These are phyloP conservation scores for Chiloscyllium punctatum DNA, from an alignment of 2,797 vertebrate species.

Conservation along the genomic window DNA sequence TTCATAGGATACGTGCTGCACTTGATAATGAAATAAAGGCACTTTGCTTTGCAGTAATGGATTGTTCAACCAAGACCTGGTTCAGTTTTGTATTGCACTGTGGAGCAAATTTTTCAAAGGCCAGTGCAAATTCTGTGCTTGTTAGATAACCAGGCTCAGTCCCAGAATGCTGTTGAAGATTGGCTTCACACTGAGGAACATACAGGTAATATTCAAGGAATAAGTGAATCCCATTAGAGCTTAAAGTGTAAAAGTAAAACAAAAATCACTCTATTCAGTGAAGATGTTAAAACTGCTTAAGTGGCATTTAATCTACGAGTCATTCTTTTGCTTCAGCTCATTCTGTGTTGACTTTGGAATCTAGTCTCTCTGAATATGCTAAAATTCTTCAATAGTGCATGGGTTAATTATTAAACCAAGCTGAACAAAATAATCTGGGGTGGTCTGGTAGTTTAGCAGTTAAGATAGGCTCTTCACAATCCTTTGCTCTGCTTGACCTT, in stretches of 20 bases:
- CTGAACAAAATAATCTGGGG: slow-evolving; percentile 29
- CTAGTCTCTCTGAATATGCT: not conserved
- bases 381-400: slow-evolving; percentile 33
- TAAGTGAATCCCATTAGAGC: slow-evolving; percentile 21
- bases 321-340: slow-evolving; percentile 20
- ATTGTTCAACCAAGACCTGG: slow-evolving; percentile 31
- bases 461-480: slow-evolving; percentile 26
- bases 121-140: slow-evolving; percentile 32
- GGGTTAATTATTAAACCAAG: slow-evolving; percentile 33
- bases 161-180: slow-evolving; percentile 13
- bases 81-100: slow-evolving; percentile 10
- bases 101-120: slow-evolving; percentile 28
- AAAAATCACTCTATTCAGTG: slow-evolving; percentile 28
- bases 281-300: slow-evolving; percentile 26
- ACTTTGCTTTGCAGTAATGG: slow-evolving; percentile 11
- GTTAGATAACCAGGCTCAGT: slow-evolving; percentile 36
- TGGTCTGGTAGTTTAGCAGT: not conserved
- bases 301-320: slow-evolving; percentile 6
- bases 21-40: slow-evolving; percentile 13
- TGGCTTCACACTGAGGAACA: slow-evolving; percentile 30
- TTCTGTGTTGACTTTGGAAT: slow-evolving; percentile 20
- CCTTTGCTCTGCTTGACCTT: slow-evolving; percentile 16
- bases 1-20: slow-evolving; percentile 19
- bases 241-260: slow-evolving; percentile 34
- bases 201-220: slow-evolving; percentile 36